phyloP scores from a whole-genome alignment of 2,113 vertebrate genomes.

The Indicator maculatus region DNA sequence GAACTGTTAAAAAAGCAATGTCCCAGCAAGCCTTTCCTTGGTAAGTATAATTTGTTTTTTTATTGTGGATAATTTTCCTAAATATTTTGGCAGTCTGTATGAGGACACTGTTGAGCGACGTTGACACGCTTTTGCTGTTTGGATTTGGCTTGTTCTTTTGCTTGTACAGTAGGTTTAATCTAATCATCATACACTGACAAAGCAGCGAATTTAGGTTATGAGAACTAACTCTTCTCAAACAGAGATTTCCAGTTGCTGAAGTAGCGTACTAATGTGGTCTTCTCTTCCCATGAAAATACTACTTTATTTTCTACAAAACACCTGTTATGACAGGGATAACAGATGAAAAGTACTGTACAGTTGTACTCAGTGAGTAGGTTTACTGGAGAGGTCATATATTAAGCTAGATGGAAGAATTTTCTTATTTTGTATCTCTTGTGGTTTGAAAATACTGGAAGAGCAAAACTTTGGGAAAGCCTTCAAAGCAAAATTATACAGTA shows the following conservation, averaged over 20 bases:
- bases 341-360: background rate
- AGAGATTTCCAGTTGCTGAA: background rate
- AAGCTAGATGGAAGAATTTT: background rate
- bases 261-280: background rate
- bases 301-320: background rate
- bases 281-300: background rate
- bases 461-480: background rate
- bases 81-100: conserved; percentile 30
- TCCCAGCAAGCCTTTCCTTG: background rate
- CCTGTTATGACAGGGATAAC: background rate
- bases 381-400: background rate
- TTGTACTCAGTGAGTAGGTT: background rate
- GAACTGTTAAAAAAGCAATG: background rate
- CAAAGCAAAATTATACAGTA: background rate
- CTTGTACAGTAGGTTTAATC: background rate
- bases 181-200: background rate
- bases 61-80: conserved; percentile 7
- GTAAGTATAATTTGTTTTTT: background rate
- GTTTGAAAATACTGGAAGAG: background rate
- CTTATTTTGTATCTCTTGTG: background rate
- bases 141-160: conserved; percentile 21
- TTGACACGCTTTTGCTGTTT: conserved; percentile 14
- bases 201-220: background rate
- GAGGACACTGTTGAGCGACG: background rate
- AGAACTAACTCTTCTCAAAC: background rate